Base-by-base conservation (phyloP, 2,888 invertebrate species). In the Protodeltote pygarga region DNA sequence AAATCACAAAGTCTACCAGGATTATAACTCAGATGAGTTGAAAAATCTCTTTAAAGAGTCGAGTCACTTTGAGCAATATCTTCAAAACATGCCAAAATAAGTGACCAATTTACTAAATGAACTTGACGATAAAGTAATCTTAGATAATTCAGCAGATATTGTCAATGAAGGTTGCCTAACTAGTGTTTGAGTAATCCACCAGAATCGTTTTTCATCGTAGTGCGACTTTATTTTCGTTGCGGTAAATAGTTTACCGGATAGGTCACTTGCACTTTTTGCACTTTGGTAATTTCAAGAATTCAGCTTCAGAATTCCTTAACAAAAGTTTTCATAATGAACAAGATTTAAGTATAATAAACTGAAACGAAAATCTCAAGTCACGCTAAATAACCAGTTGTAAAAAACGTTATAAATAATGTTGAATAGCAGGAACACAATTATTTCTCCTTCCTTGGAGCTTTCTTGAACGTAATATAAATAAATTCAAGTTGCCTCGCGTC, bases 401-500 rank as follows among this genome's bases (percentile, higher is more conserved):
- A 33, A 40, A 55, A 39, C 5, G 32, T 20, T 34, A 33, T 38
- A 33, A 44, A 32, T 32, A 20, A 54, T 34, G 11, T 24, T 35
- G 32, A 38, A 59, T 17, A 35, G 42, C 37, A 20, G 14, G 15
- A 16, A 32, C 17, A 32, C 37, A 42, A 41, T 37, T 44, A 15
- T 10, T 42, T 32, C 14, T 27, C 52, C 55, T 63, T 65, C 70
- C 69, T 74, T 68, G 70, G 52, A 62, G 39, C 41, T 54, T 62
- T 71, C 66, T 63, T 66, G 25, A 39, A 21, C 23, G 10, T 10
- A 46, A 48, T 55, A 50, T 60, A 50, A 65, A 59, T 41, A 55
- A 44, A 47, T 27, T 23, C 3, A 42, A 57, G 59, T 58, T 68
- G 42, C 59, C 63, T 70, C 42, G 50, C 59, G 70, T 52, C 73